Conservation (phyloP, 92 coral and sea anemone species). For the Parazoanthus swiftii region DNA sequence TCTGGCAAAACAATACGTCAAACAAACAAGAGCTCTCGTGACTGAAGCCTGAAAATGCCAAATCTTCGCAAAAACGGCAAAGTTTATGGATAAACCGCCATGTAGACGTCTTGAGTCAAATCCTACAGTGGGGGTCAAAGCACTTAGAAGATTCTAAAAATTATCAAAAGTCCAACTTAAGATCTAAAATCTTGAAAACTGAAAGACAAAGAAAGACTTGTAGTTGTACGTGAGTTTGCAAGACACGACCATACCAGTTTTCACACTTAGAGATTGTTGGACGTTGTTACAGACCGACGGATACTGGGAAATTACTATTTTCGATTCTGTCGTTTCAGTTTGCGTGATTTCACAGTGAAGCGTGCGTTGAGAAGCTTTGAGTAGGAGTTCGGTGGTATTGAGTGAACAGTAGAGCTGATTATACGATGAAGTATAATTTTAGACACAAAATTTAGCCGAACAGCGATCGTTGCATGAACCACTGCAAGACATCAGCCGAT, state of each 20-base stretch:
- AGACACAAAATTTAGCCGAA: neutral
- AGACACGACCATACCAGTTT: neutral
- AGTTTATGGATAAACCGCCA: conserved; percentile 5
- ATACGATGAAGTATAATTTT: neutral
- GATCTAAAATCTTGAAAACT: conserved; percentile 1
- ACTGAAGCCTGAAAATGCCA: conserved; percentile 33
- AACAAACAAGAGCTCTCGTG: conserved; percentile 33
- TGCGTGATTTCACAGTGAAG: conserved; percentile 17
- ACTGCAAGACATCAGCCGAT: neutral
- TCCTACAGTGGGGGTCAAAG: neutral
- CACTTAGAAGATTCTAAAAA: neutral
- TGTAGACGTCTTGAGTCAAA: neutral
- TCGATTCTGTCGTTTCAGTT: neutral
- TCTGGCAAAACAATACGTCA: conserved; percentile 32
- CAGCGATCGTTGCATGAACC: neutral
- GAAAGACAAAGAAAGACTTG: neutral
- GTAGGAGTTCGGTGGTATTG: conserved; percentile 1
- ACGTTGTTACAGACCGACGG: neutral
- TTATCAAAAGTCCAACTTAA: neutral
- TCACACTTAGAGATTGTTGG: conserved; percentile 1
- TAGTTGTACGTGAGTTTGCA: neutral
- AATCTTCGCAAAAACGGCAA: conserved; percentile 11
- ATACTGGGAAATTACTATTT: neutral
- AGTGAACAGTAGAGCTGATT: conserved; percentile 18
- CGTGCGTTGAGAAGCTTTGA: neutral